A percentile compares a stretch with the other conserved stretches of the same genome.
Conservation (phyloP, 2,888 invertebrate genomes). For the Trissonchulus latispiculum region DNA sequence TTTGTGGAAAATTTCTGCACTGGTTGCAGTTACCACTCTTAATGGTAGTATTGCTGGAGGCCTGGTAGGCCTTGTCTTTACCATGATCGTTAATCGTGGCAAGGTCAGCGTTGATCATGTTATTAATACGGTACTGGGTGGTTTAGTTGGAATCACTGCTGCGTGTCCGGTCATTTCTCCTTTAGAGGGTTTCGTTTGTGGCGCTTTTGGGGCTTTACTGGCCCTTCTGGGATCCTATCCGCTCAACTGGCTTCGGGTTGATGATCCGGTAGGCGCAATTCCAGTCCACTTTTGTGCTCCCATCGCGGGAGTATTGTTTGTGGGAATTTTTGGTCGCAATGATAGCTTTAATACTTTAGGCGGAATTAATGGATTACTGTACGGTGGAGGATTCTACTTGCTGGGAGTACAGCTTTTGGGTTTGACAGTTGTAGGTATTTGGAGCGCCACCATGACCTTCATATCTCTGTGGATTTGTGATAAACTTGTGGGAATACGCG, state of each 20-base stretch:
- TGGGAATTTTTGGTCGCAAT: conserved; percentile 11
- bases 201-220: background rate
- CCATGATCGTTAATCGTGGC: conserved; percentile 40
- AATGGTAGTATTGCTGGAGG: conserved; percentile 83
- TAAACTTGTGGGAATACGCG: background rate
- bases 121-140: conserved; percentile 75
- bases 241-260: conserved; percentile 65
- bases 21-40: conserved; percentile 76
- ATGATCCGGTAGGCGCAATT: conserved; percentile 85
- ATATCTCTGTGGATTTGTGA: background rate
- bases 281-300: conserved; percentile 57
- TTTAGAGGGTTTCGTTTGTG: conserved; percentile 59
- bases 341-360: background rate
- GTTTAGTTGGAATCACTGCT: conserved; percentile 76
- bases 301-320: background rate
- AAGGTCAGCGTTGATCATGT: conserved; percentile 70
- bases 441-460: background rate
- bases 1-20: conserved; percentile 73
- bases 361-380: background rate
- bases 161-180: conserved; percentile 45
- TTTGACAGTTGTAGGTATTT: background rate
- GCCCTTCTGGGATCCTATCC: conserved; percentile 41
- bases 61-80: conserved; percentile 52
- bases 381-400: background rate
- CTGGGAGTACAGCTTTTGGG: conserved; percentile 3